Evolutionary conservation across 2,113 vertebrate species (phyloP).

Genomic region (Craseonycteris thonglongyai): DNA sequence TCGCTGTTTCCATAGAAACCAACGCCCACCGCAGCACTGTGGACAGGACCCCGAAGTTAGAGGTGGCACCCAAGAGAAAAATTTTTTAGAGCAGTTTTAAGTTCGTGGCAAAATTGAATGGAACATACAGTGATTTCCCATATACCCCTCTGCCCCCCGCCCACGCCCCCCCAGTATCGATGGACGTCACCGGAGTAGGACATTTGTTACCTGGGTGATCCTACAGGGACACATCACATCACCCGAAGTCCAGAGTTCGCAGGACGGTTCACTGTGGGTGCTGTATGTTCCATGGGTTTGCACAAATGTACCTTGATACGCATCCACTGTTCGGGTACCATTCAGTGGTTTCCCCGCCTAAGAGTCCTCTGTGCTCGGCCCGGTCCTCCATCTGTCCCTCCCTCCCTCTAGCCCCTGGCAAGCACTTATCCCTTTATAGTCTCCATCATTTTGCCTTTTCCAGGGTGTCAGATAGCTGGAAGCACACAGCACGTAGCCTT

Average conservation of each 20-base stretch:
- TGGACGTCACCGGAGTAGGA: fast-evolving
- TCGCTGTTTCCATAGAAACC: constrained; percentile 99
- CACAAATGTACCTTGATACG: fast-evolving
- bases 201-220: fast-evolving
- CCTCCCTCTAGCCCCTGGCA: fast-evolving
- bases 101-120: not conserved
- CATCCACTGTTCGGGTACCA: fast-evolving
- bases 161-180: fast-evolving
- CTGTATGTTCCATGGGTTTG: not conserved
- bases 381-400: fast-evolving
- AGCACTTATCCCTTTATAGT: fast-evolving
- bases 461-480: not conserved
- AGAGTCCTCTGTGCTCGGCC: not conserved
- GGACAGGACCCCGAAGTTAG: constrained; percentile 42
- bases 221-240: fast-evolving
- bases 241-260: fast-evolving
- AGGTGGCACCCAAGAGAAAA: not conserved
- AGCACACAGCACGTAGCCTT: fast-evolving
- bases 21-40: constrained; percentile 88
- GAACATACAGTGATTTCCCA: not conserved
- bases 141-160: fast-evolving
- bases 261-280: not conserved
- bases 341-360: fast-evolving
- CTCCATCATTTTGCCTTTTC: not conserved
- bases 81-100: not conserved